phyloP scores from a whole-genome alignment of 2,888 invertebrate genomes.

The Pimpla rufipes region DNA sequence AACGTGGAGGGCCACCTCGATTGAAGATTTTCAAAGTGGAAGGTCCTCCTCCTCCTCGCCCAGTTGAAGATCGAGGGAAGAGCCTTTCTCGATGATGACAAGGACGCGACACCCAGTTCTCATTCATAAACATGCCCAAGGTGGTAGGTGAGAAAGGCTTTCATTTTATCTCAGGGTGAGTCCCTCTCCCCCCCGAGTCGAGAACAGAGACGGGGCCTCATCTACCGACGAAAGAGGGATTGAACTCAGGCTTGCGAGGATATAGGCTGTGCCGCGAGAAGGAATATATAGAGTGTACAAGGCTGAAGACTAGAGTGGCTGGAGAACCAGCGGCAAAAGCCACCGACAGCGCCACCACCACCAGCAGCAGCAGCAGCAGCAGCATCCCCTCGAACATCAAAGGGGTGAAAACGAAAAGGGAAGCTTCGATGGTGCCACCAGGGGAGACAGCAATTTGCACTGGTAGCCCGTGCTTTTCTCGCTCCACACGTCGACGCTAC shows the following conservation, averaged over 20 bases:
- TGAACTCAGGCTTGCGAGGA: slow-evolving; percentile 36
- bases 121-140: slow-evolving; percentile 77
- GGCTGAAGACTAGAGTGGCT: not conserved
- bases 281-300: slow-evolving; percentile 2
- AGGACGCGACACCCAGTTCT: slow-evolving; percentile 57
- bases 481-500: not conserved
- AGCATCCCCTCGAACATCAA: slow-evolving; percentile 58
- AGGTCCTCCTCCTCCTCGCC: not conserved
- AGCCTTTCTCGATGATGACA: slow-evolving; percentile 1
- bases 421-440: slow-evolving; percentile 43
- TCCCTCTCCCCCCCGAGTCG: slow-evolving; percentile 5
- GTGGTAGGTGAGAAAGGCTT: slow-evolving; percentile 18
- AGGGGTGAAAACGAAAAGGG: slow-evolving; percentile 59
- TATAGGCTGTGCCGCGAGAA: slow-evolving; percentile 21
- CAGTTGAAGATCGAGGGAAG: slow-evolving; percentile 1
- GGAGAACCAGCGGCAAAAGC: slow-evolving; percentile 5
- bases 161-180: slow-evolving; percentile 32
- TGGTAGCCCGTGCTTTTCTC: slow-evolving; percentile 52
- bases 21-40: slow-evolving; percentile 53
- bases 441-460: slow-evolving; percentile 74
- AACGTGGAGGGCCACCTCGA: slow-evolving; percentile 34
- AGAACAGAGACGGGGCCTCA: slow-evolving; percentile 25
- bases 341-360: slow-evolving; percentile 32
- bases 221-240: slow-evolving; percentile 10
- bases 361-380: not conserved